Evolutionary conservation across 1,140 invertebrate genomes (phyloP).

Genomic region (Saccostrea glomerata): DNA sequence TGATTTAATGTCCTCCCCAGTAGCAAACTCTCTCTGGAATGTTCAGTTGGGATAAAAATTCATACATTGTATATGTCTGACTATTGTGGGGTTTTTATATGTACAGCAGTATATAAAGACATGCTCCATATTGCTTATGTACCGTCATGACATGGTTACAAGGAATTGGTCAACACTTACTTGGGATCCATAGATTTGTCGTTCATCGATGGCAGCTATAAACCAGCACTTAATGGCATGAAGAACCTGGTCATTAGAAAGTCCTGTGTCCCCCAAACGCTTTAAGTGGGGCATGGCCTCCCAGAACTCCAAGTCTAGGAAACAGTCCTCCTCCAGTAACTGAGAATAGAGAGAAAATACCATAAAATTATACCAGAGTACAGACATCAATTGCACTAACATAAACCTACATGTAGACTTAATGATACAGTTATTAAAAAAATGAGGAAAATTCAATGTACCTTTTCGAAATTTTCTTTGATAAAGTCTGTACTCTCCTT

Average conservation of each 20-base stretch:
- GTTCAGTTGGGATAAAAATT: background rate
- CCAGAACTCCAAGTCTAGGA: constrained; percentile 56
- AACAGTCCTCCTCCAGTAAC: constrained; percentile 61
- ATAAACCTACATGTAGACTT: no score
- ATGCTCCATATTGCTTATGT: background rate
- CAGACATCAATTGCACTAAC: background rate
- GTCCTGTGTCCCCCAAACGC: constrained; percentile 53
- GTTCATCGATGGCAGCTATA: constrained; percentile 54
- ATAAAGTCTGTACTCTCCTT: constrained; percentile 61
- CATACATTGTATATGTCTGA: background rate
- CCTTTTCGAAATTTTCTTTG: constrained; percentile 65
- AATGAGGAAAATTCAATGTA: no score
- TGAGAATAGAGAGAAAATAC: constrained; percentile 25
- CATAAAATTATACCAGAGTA: background rate
- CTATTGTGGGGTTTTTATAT: background rate
- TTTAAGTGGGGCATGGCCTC: constrained; percentile 53
- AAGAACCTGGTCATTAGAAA: constrained; percentile 56
- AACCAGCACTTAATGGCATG: constrained; percentile 62
- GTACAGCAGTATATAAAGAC: background rate
- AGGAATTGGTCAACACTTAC: constrained; percentile 38
- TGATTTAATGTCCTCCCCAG: constrained; percentile 15
- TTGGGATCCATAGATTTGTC: constrained; percentile 57
- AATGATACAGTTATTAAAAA: no score
- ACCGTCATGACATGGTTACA: background rate
- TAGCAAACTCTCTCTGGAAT: background rate